Conservation (phyloP, 2,113 vertebrate species). For the Laticauda colubrina region DNA sequence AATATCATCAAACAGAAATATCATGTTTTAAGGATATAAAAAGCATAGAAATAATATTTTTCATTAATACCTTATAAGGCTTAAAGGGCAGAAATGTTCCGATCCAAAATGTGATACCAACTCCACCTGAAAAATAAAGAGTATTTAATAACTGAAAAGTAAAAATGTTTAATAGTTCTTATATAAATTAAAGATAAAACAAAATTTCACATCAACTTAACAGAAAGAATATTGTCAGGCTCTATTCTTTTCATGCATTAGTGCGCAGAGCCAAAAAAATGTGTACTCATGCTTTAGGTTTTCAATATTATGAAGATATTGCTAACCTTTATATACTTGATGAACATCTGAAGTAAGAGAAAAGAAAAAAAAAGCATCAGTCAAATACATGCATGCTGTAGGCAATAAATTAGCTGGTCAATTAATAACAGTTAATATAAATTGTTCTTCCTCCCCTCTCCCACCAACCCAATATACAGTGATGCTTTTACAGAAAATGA, state of each 20-base stretch:
- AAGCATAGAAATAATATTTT: neutral
- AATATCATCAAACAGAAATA: neutral
- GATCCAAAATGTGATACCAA: conserved; percentile 96
- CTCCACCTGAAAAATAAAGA: conserved; percentile 82
- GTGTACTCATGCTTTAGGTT: conserved; percentile 66
- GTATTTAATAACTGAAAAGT: conserved; percentile 38
- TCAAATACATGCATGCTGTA: conserved; percentile 82
- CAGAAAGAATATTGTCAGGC: conserved; percentile 46
- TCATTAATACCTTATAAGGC: conserved; percentile 87
- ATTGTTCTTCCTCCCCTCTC: neutral
- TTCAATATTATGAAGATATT: conserved; percentile 74
- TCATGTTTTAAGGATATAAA: neutral
- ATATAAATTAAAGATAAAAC: conserved; percentile 18
- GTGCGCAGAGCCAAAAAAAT: conserved; percentile 33
- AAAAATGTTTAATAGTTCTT: neutral
- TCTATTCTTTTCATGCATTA: conserved; percentile 74
- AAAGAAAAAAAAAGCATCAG: conserved; percentile 80
- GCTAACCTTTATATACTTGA: conserved; percentile 99
- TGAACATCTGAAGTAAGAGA: conserved; percentile 99
- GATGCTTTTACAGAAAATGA: conserved; percentile 59
- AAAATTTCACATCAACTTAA: conserved; percentile 41
- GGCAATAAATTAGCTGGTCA: conserved; percentile 71
- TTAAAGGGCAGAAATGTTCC: conserved; percentile 97
- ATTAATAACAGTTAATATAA: conserved; percentile 43
- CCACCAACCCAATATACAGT: conserved; percentile 26